phyloP scores from a whole-genome alignment of 2,888 invertebrate genomes.

The Chouioia cunea region DNA sequence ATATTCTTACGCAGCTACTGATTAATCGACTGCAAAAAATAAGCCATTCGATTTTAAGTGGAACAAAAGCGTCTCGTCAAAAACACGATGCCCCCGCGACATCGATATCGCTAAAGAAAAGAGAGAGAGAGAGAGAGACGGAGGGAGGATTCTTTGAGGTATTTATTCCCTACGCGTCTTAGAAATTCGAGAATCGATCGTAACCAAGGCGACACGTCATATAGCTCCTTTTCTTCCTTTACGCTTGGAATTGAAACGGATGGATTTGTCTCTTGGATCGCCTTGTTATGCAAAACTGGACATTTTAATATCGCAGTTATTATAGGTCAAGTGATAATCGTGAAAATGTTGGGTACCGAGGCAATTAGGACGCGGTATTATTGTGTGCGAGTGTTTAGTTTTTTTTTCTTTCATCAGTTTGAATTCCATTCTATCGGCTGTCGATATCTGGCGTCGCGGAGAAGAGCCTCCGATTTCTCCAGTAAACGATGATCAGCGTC shows the following conservation, averaged over 20 bases:
- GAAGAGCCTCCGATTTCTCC: neutral
- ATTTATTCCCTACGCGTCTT: slow-evolving; percentile 1
- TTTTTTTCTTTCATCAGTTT: neutral
- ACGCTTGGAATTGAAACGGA: neutral
- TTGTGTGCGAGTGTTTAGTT: neutral
- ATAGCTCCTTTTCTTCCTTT: neutral
- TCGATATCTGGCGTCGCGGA: neutral
- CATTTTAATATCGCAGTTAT: neutral
- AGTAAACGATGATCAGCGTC: too few relatives aligned
- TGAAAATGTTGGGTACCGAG: neutral
- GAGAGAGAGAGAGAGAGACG: neutral
- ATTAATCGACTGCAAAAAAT: too few relatives aligned
- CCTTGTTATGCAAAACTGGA: too few relatives aligned
- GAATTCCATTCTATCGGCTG: neutral
- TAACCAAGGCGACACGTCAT: slow-evolving; percentile 35
- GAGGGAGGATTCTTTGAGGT: neutral
- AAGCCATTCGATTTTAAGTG: neutral
- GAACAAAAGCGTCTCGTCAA: neutral
- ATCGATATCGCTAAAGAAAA: slow-evolving; percentile 11
- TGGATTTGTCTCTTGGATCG: too few relatives aligned
- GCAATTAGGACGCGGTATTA: neutral
- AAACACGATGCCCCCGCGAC: slow-evolving; percentile 2
- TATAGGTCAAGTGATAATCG: neutral
- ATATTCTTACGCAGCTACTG: neutral
- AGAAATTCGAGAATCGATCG: slow-evolving; percentile 48